A percentile compares a stretch with the other conserved stretches of the same genome.
Evolutionary conservation across 2,888 invertebrate species (phyloP).

Genomic region (Tachystola acroxantha): DNA sequence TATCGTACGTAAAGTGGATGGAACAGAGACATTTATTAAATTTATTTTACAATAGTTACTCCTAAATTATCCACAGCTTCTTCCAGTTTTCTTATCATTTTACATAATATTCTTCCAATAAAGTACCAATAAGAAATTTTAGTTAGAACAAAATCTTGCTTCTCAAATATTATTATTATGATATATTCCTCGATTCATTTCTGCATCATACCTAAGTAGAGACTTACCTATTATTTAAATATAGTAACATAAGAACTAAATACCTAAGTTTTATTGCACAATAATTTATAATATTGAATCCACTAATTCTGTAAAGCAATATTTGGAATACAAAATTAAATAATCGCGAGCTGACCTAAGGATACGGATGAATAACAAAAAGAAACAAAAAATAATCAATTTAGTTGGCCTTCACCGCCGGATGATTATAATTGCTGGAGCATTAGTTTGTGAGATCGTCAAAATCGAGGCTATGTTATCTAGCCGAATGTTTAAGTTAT

Average conservation of each 20-base stretch:
- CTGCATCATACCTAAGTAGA: too few relatives aligned
- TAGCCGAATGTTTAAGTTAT: constrained; percentile 25
- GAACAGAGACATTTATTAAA: background rate
- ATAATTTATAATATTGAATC: too few relatives aligned
- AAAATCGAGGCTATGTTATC: constrained; percentile 26
- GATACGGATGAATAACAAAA: constrained; percentile 1
- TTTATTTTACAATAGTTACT: background rate
- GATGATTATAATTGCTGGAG: constrained; percentile 29
- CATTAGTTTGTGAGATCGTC: constrained; percentile 25
- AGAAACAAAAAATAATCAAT: constrained; percentile 16
- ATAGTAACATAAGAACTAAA: too few relatives aligned
- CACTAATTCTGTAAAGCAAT: too few relatives aligned
- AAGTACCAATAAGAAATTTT: too few relatives aligned
- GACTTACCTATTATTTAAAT: too few relatives aligned
- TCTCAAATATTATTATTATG: too few relatives aligned
- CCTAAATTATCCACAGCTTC: constrained; percentile 1
- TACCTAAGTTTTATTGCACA: too few relatives aligned
- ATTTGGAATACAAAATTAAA: background rate
- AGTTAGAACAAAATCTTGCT: too few relatives aligned
- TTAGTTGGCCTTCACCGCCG: constrained; percentile 23
- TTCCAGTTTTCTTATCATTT: constrained; percentile 7
- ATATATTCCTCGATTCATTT: too few relatives aligned
- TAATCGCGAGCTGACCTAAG: background rate
- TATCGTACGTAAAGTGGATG: background rate
- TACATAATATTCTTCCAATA: too few relatives aligned